phyloP scores from a whole-genome alignment of 2,888 invertebrate genomes.

The Mesorhabditis belari region DNA sequence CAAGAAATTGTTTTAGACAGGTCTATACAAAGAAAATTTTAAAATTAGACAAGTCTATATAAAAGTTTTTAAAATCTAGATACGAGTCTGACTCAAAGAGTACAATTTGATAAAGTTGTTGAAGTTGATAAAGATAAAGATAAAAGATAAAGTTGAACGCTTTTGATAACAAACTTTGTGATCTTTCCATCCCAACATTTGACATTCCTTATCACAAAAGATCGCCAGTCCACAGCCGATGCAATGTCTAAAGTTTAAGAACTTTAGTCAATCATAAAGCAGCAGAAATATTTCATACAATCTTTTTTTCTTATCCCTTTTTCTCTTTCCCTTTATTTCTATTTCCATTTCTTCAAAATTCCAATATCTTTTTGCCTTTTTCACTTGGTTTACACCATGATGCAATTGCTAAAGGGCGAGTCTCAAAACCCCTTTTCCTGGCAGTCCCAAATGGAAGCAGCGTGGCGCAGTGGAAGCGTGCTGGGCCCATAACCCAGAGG shows the following conservation, averaged over 20 bases:
- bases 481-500: conserved; percentile 83
- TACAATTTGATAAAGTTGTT: too few species aligned
- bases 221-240: conserved; percentile 36
- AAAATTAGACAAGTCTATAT: too few species aligned
- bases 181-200: conserved; percentile 44
- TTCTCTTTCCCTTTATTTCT: too few species aligned
- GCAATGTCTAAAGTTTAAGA: conserved; percentile 43
- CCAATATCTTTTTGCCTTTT: neutral
- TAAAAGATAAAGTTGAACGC: neutral
- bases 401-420: too few species aligned
- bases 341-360: too few species aligned
- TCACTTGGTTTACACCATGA: too few species aligned
- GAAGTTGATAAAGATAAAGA: too few species aligned
- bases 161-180: conserved; percentile 44
- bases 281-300: neutral
- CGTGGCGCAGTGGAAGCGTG: conserved; percentile 77
- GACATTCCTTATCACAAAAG: conserved; percentile 46
- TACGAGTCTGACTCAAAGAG: too few species aligned
- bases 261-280: too few species aligned
- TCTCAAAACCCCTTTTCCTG: neutral
- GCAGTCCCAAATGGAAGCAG: conserved; percentile 58
- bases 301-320: neutral
- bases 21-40: too few species aligned
- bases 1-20: too few species aligned
- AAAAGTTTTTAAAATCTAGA: too few species aligned